Evolutionary conservation across 2,113 vertebrate species (phyloP), one percentile per base, ranked within the genome.

Genomic region (Smithornis capensis): DNA sequence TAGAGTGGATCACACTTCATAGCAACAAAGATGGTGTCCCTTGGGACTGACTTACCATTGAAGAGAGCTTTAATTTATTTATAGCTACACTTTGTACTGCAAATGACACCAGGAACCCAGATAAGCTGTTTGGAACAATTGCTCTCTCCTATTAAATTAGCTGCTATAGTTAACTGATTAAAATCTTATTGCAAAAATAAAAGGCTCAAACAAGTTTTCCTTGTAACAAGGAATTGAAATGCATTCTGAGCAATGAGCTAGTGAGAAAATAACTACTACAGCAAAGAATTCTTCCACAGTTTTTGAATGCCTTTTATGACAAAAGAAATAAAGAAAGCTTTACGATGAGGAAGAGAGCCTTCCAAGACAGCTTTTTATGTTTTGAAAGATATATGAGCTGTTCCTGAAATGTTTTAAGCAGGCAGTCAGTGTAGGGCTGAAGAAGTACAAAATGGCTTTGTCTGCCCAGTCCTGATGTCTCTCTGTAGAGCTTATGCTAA

Each of bases 61-160:
- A 84, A 70, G 62, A 89, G 49, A 82, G 37, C 27, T 93, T 87
- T 94, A 57, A 93, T 83, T 87, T 95, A 97, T 92, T 94, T 94
- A 96, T 88, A 93, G 68, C 79, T 90, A 77, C 17, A 37, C 52
- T 95, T 94, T 38, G 68, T 64, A 52, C 64, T 75, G 63, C 90
- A 90, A 95, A 94, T 71, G 90, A 96, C 85, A 90, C 71, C 49
- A 28, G 47, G 44, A 95, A 70, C 40, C 25, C 65, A 86, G 75
- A 96, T 77, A 92, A 84, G 52, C 64, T 60, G n/a, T 68, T 90
- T 68, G 73, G n/a, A 95, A 92, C 71, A 59, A 75, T 28, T 91
- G 24, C 13, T 44, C 47, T 79, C 38, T 63, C 57, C 25, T 77
- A 83, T 70, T 93, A 92, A 76, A 93, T 90, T 69, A 94, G 42